A percentile compares a stretch with the other conserved stretches of the same genome.
Conservation (phyloP, 2,797 vertebrate species). For the Gambelia wislizenii region DNA sequence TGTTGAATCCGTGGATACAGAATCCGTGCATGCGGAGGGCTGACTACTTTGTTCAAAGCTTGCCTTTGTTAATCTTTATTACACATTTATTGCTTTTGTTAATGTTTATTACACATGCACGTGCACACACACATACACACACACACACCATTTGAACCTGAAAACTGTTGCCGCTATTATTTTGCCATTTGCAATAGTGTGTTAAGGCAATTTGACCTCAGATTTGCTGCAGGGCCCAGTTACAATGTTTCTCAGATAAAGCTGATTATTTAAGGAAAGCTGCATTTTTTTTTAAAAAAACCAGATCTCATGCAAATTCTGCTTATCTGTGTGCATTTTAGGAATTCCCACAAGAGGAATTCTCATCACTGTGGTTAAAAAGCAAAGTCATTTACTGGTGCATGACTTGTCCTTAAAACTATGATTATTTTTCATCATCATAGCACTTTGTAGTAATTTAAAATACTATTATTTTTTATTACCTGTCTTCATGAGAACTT, state of each 20-base stretch:
- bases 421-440: neutral
- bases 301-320: slow-evolving; percentile 45
- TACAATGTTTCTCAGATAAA: slow-evolving; percentile 31
- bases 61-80: neutral
- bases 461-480: neutral
- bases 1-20: too few species aligned
- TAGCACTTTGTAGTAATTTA: slow-evolving; percentile 8
- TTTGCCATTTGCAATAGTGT: neutral
- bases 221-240: slow-evolving; percentile 11
- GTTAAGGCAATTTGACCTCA: slow-evolving; percentile 36
- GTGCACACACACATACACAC: neutral
- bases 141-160: neutral
- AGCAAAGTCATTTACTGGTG: slow-evolving; percentile 24
- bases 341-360: slow-evolving; percentile 33
- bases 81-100: neutral
- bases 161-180: neutral
- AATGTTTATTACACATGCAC: neutral
- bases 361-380: slow-evolving; percentile 25
- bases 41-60: neutral
- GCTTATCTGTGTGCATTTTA: slow-evolving; percentile 44
- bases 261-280: slow-evolving; percentile 50
- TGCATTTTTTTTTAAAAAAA: slow-evolving; percentile 32
- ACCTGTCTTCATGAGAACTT: neutral
- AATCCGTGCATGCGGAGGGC: too few species aligned
- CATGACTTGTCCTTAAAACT: slow-evolving; percentile 30